Base-by-base conservation (phyloP, 1,140 invertebrate species). In the Ptiloglossa arizonensis region DNA sequence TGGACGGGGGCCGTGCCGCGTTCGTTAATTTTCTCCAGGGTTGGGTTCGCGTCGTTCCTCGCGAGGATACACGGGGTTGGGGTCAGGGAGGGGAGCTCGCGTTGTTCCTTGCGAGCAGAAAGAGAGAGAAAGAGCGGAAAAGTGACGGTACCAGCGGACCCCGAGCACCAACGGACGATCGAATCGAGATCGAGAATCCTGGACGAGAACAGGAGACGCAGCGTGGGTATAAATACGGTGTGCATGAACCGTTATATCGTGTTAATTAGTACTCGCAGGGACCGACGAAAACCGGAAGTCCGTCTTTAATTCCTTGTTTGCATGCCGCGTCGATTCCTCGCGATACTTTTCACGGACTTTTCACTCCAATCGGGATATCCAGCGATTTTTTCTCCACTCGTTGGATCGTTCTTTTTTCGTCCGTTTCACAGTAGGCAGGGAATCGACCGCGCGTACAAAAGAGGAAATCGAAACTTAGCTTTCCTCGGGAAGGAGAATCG, bases 1-100 rank as follows among this genome's bases (percentile, higher is more conserved):
- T 93, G 44, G 19, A 52, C 19, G 27, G 15, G 22, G 2, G 0
- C 11, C 2, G 1, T 22, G 5, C 5, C 6, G 32, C n/a, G 48
- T 85, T 35, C 41, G 0, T 46, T 59, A 5, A 44, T 48, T 59
- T 67, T 63, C 17, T 15, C n/a, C 68, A 46, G 35, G 5, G 1
- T 41, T n/a, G 6, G 46, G 6, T 35, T 1, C 4, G 13, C 1
- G 9, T 52, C n/a, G 46, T 11, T 17, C 11, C 13, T 29, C 24
- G 13, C 41, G 8, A 13, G 41, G 41, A 41, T 13, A 41, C 41
- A 5, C 35, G 35, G 41, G 41, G 11, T 13, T 19, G 4, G 35
- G 4, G 35, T 5, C 35, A 38, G 9, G 35, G 35, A 38, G 35
- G 35, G 35, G 9, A 38, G 0, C 48, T 52, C 48, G 48, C 48